These are phyloP conservation scores for Hypena proboscidalis DNA, from an alignment of 2,888 invertebrate species.

Conservation along the genomic window DNA sequence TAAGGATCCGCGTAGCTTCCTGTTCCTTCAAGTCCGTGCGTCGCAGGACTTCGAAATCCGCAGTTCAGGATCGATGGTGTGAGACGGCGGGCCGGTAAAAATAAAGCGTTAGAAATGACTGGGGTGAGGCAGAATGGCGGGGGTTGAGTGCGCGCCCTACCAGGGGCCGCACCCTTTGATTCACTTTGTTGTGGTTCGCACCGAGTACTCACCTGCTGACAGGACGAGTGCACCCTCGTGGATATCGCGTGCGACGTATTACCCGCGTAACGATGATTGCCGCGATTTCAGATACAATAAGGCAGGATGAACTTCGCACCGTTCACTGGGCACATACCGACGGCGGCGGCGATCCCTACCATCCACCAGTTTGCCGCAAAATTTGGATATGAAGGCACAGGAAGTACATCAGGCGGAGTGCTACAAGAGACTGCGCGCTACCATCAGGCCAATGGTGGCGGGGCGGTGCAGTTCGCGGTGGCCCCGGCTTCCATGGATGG, in stretches of 20 bases:
- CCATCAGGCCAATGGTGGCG: conserved; percentile 63
- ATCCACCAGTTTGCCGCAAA: conserved; percentile 94
- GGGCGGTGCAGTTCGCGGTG: conserved; percentile 71
- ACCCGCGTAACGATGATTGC: conserved; percentile 36
- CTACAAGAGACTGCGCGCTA: conserved; percentile 76
- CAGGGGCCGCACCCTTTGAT: conserved; percentile 72
- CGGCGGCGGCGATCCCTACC: conserved; percentile 90
- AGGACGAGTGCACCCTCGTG: conserved; percentile 44
- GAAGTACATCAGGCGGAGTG: conserved; percentile 58
- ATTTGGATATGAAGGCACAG: conserved; percentile 82
- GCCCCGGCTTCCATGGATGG: conserved; percentile 72
- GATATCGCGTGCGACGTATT: conserved; percentile 37
- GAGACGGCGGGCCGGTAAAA: conserved; percentile 80
- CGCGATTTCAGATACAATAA: conserved; percentile 54
- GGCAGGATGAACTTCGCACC: conserved; percentile 93
- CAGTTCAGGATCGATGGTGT: conserved; percentile 68
- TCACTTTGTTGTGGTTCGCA: conserved; percentile 56
- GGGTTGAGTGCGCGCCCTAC: conserved; percentile 79
- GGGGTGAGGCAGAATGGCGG: conserved; percentile 84
- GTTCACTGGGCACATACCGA: conserved; percentile 92
- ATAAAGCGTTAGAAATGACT: conserved; percentile 78
- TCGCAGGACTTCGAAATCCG: conserved; percentile 35
- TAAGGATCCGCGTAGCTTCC: conserved; percentile 53
- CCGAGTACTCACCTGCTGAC: conserved; percentile 48
- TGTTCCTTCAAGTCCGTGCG: conserved; percentile 24